Evolutionary conservation across 2,888 invertebrate species (phyloP), one percentile per base, ranked within the genome.

Genomic region (Eupithecia insigniata): DNA sequence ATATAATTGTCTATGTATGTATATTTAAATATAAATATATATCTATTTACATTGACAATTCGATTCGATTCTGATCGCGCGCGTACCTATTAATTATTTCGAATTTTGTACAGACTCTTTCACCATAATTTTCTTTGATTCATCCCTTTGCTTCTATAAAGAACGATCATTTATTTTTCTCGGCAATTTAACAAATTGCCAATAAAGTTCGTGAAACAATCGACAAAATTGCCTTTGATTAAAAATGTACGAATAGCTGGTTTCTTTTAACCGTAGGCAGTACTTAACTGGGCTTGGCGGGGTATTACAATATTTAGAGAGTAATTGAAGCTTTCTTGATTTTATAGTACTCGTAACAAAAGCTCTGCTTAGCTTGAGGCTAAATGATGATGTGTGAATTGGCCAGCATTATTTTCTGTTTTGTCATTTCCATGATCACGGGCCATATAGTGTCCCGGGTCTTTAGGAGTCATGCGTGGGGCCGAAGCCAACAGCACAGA

Each of bases 131-230:
- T 64, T 69, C 30, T 46, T 46, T 32, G 32, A 73, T 65, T 67
- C 62, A 66, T 22, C 58, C 26, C 43, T 39, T 30, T 51, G 22
- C 34, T 51, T 51, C 43, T 46, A 64, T 72, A 60, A 67, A 70
- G 18, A 43, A 61, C 32, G 43, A 68, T 65, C 71, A 64, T 75
- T 73, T 73, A 72, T 75, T 74, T 76, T 76, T 73, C 72, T 51
- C 66, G 64, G 34, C 71, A 69, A 76, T 72, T 75, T 66, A 70
- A 74, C 72, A 75, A 75, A 75, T 72, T 76, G 76, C 61, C 71
- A 18, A 30, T 60, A 60, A 30, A 30, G 60, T 30, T 55, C 55
- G 55, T 55, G 26, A 26, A 55, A 55, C 55, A 55, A 55, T 55
- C 55, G 26, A 55, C 55, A 4, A 26, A 55, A 55, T 55, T 14